Evolutionary conservation across 1,140 invertebrate species (phyloP).

Genomic region (Megalopta genalis): DNA sequence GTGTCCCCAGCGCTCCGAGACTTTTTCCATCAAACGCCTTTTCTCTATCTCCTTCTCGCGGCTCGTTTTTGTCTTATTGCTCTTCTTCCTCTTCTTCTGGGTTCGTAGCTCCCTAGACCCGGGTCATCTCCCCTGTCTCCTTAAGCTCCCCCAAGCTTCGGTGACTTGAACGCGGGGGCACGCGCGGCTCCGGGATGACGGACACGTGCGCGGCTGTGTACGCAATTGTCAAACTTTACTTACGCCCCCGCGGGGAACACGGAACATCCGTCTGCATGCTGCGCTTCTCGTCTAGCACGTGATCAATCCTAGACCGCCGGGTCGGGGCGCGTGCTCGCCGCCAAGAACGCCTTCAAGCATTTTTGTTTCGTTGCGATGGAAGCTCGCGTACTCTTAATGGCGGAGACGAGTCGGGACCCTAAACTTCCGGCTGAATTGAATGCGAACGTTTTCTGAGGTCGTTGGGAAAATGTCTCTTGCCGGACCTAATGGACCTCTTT

Average conservation of each 20-base stretch:
- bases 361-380: neutral
- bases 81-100: too few relatives aligned
- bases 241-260: neutral
- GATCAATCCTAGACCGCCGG: neutral
- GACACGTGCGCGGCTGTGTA: conserved; percentile 33
- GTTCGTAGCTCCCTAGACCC: neutral
- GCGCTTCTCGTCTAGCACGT: neutral
- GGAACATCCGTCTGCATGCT: neutral
- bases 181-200: conserved; percentile 3
- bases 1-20: conserved; percentile 6
- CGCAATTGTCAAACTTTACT: conserved; percentile 36
- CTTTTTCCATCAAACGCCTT: neutral
- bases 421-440: neutral
- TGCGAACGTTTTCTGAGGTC: too few relatives aligned
- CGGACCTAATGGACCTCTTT: too few relatives aligned
- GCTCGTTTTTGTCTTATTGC: neutral
- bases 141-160: neutral
- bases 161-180: conserved; percentile 14
- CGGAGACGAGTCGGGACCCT: neutral
- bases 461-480: too few relatives aligned
- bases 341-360: too few relatives aligned
- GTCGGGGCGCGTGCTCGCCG: neutral
- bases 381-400: neutral
- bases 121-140: neutral
- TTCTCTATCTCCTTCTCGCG: neutral